phyloP scores from a whole-genome alignment of 2,888 invertebrate genomes.

The Xestia c-nigrum region DNA sequence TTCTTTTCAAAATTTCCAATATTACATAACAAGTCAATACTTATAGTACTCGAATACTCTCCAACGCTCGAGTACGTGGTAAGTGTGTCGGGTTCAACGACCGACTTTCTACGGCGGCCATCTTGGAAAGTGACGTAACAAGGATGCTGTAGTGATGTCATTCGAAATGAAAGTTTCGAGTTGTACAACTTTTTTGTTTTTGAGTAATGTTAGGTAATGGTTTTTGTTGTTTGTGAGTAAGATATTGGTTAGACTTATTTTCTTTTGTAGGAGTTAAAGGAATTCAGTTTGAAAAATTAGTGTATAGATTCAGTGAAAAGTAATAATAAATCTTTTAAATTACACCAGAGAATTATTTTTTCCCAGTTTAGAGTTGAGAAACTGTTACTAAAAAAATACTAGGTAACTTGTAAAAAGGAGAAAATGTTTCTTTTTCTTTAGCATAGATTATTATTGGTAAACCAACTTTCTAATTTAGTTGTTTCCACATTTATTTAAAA shows the following conservation, averaged over 20 bases:
- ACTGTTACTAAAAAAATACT: not conserved
- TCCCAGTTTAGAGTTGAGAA: not conserved
- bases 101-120: constrained; percentile 80
- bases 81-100: constrained; percentile 76
- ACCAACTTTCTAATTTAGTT: not conserved
- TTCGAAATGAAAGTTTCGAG: constrained; percentile 69
- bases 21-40: constrained; percentile 48
- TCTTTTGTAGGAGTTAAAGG: not conserved
- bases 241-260: not conserved
- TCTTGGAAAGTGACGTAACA: constrained; percentile 76
- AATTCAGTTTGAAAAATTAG: not conserved
- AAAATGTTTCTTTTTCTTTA: not conserved
- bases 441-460: not conserved
- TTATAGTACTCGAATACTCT: constrained; percentile 44
- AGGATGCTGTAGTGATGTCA: constrained; percentile 79
- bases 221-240: not conserved
- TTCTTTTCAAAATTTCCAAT: constrained; percentile 38
- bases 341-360: not conserved
- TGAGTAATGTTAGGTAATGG: constrained; percentile 48
- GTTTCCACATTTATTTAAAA: too few species aligned
- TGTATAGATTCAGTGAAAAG: not conserved
- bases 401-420: not conserved
- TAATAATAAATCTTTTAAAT: not conserved
- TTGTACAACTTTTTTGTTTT: constrained; percentile 49
- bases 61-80: constrained; percentile 32